Percentiles rank a stretch among this genome's conserved stretches.
Conservation (phyloP, 2,113 vertebrate genomes). For the Paradoxurus hermaphroditus region DNA sequence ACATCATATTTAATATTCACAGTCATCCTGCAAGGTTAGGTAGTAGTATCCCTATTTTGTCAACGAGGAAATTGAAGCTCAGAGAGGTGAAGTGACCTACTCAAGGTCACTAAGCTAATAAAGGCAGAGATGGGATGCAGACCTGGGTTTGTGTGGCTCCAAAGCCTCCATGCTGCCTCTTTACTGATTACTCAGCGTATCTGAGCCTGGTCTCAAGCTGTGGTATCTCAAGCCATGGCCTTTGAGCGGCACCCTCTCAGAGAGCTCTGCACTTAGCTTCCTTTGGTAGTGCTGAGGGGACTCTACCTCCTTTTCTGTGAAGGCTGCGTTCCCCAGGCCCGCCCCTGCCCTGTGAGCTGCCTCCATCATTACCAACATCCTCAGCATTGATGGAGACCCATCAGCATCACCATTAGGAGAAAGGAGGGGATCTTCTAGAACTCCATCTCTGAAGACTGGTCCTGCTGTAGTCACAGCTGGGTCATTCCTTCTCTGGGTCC, state of each 20-base stretch:
- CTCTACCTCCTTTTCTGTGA: background rate
- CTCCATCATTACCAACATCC: background rate
- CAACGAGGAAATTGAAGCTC: background rate
- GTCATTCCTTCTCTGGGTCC: background rate
- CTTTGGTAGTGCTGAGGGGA: background rate
- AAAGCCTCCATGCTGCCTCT: background rate
- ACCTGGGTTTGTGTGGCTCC: background rate
- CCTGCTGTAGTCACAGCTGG: background rate
- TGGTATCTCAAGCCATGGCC: background rate
- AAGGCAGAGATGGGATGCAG: background rate
- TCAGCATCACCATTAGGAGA: background rate
- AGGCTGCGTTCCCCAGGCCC: background rate
- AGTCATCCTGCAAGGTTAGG: background rate
- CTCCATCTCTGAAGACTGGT: background rate
- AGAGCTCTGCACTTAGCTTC: background rate
- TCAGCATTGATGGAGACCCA: background rate
- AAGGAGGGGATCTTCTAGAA: conserved; percentile 25
- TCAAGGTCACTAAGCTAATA: background rate
- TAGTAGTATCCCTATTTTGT: background rate
- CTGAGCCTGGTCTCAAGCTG: background rate
- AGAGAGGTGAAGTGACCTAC: conserved; percentile 27
- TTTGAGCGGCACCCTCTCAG: background rate
- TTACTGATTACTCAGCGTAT: background rate
- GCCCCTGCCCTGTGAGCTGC: background rate
- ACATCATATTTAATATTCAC: background rate